Base-by-base conservation (phyloP, 1,140 invertebrate genomes). In the Watersipora subatra region DNA sequence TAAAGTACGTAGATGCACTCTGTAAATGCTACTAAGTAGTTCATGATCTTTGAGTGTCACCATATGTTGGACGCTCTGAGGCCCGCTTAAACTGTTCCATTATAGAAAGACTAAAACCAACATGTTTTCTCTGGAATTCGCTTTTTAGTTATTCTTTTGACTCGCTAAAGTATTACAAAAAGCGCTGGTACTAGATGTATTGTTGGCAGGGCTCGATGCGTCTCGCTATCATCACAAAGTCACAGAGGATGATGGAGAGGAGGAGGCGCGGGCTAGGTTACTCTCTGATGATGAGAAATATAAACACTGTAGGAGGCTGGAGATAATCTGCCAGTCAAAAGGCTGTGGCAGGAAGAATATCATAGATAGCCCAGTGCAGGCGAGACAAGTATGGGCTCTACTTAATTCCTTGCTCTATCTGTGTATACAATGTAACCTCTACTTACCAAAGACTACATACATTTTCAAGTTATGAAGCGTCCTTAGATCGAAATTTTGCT, bases 241-340 rank as follows among this genome's bases (percentile, higher is more conserved):
- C n/a, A 68, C 69, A 56, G 64, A 61, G 66, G 84, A 79, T 69
- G 68, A 76, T 24, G 80, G 83, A 46, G 78, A 83, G 1, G 81
- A 84, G 58, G 80, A 80, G 0, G 74, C 81, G 1, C 75, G 83
- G 79, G 76, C 83, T 20, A 66, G 75, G 2, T 75, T 78, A 64
- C 63, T 81, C 34, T 74, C 85, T 57, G 84, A 88, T 64, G 85
- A 88, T 59, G 86, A 91, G 65, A 85, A 86, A 67, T 93, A 87
- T 75, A 85, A 85, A 68, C 82, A 88, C 64, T 93, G 91, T 73
- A 84, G 88, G 22, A 70, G 75, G 27, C 71, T 80, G 12, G 72
- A 69, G 26, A 70, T 80, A 59, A 66, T 61, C 3, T 85, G 84
- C 73, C 78, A 79, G 2, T 70, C 75, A 63, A 46, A 68, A 28